phyloP scores from a whole-genome alignment of 2,888 invertebrate species.

The Furcula furcula region DNA sequence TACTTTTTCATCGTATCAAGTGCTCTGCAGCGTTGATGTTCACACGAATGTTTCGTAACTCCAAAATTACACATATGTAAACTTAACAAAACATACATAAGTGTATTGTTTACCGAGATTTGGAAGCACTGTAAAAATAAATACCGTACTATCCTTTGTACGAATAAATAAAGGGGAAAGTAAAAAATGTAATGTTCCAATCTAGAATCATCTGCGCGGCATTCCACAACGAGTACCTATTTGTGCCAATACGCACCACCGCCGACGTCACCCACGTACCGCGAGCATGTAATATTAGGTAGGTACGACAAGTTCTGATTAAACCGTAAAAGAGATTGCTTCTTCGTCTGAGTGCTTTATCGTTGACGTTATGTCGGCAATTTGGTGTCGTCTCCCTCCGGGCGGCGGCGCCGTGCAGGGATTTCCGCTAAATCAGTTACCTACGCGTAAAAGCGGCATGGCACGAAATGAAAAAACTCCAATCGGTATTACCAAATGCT shows the following conservation, averaged over 20 bases:
- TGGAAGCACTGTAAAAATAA: too few relatives aligned
- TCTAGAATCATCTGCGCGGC: too few relatives aligned
- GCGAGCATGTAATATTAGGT: constrained; percentile 48
- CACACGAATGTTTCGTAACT: too few relatives aligned
- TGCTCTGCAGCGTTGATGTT: too few relatives aligned
- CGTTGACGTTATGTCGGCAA: constrained; percentile 70
- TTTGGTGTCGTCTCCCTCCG: constrained; percentile 52
- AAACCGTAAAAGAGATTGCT: constrained; percentile 79
- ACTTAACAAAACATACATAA: too few relatives aligned
- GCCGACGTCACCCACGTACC: constrained; percentile 48
- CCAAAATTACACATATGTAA: too few relatives aligned
- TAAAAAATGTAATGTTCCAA: too few relatives aligned
- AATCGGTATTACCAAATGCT: constrained; percentile 23
- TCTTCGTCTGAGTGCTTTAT: constrained; percentile 70
- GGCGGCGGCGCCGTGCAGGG: constrained; percentile 25
- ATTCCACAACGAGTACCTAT: constrained; percentile 36
- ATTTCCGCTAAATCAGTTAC: constrained; percentile 33
- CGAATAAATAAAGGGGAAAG: too few relatives aligned
- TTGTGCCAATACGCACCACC: too few relatives aligned
- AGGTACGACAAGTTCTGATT: constrained; percentile 67
- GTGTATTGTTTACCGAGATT: too few relatives aligned
- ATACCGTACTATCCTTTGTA: too few relatives aligned
- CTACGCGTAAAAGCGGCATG: constrained; percentile 26
- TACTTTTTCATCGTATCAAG: too few relatives aligned
- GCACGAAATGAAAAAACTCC: constrained; percentile 32